Base-by-base conservation (phyloP, 2,113 vertebrate species). In the Pomatostomus ruficeps region DNA sequence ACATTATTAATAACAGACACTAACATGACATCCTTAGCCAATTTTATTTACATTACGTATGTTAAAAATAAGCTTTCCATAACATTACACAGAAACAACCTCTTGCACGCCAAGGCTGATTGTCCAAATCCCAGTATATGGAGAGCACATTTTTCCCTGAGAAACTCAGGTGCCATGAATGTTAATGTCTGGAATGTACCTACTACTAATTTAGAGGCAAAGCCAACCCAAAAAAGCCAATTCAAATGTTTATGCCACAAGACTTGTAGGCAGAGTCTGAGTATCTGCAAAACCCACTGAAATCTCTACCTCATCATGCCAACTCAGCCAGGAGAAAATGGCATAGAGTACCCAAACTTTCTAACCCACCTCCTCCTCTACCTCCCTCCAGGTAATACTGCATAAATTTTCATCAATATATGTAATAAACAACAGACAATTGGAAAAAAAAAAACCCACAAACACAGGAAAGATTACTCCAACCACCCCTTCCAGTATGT, bases 21-120 rank as follows among this genome's bases (percentile, higher is more conserved):
- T 33, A 61, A 4, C 14, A 46, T 9, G 9, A 66, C 31, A 63
- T 33, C 9, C 11, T 52, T 7, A 65, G 12, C 9, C 11, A 5
- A 36, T 68, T 89, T 80, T 45, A 52, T 33, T 58, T 57, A 40
- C 10, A 33, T 45, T 21, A 62, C 1, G 3, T 25, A 13, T 17
- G 16, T 18, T 29, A 82, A 59, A 14, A 55, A 11, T 2, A 67
- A 67, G 16, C 3, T 78, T 89, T 46, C 35, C 7, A 21, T 4
- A 6, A 10, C 12, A 54, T 11, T 14, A 61, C 8, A 21, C 0
- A 63, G 35, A 35, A 73, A 85, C 9, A 75, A 28, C 2, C 3
- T 16, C 11, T 21, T 26, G 16, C 22, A 71, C 0, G 1, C 25
- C 16, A 45, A 85, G 6, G 2, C 0, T 16, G 12, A n/a, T 42